A percentile compares a stretch with the other conserved stretches of the same genome.
These are phyloP conservation scores for Phymastichus coffea DNA, from an alignment of 1,140 invertebrate species.

Conservation along the genomic window DNA sequence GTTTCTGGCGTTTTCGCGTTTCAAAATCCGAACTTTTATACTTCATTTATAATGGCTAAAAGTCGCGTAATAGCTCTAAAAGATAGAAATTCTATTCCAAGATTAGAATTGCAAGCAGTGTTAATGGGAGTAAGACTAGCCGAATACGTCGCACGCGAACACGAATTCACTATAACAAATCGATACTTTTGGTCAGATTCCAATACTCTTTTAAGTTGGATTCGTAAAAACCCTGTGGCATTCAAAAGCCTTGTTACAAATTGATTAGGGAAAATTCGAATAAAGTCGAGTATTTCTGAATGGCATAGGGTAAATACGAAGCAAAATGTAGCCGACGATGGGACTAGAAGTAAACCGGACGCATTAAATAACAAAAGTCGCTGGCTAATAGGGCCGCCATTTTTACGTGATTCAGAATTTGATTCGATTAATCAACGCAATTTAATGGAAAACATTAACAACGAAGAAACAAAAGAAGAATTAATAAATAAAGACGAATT, in stretches of 20 bases:
- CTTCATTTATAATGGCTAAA: not conserved
- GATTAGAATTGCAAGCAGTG: conserved; percentile 31
- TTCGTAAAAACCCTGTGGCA: not conserved
- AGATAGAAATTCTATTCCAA: conserved; percentile 23
- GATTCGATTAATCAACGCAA: not conserved
- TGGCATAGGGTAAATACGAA: not conserved
- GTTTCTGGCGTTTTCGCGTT: not conserved
- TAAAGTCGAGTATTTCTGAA: not conserved
- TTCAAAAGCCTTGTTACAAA: not conserved
- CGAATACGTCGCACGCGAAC: conserved; percentile 31
- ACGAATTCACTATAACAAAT: not conserved
- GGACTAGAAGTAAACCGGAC: not conserved
- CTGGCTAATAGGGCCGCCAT: not conserved
- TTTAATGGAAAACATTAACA: not conserved
- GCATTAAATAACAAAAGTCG: not conserved
- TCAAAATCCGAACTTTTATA: not conserved
- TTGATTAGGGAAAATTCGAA: not conserved
- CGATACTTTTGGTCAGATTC: conserved; percentile 22
- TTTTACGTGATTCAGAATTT: not conserved
- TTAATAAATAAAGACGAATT: no score
- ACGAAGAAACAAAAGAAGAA: no score
- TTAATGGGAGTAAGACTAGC: conserved; percentile 1
- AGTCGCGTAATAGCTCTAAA: not conserved
- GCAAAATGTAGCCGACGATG: not conserved
- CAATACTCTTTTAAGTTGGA: not conserved